Conservation (phyloP, 2,113 vertebrate genomes). For the Nyctereutes procyonoides region DNA sequence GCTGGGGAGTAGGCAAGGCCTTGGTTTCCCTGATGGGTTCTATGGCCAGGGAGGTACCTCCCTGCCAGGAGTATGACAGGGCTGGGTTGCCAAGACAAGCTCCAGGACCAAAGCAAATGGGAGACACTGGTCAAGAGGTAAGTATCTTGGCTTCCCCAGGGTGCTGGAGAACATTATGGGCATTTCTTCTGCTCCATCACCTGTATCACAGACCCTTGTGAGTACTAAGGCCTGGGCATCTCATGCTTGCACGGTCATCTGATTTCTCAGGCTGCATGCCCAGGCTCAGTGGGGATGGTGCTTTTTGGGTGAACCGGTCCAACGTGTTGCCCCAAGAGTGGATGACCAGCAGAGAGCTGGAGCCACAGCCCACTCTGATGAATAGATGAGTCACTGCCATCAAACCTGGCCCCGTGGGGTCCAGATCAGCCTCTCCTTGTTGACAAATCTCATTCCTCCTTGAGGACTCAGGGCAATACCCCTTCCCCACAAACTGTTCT, state of each 20-base stretch:
- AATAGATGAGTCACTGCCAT: too few species aligned
- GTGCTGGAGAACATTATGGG: neutral
- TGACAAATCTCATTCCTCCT: neutral
- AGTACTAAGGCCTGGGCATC: neutral
- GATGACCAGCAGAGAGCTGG: neutral
- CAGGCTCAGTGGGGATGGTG: neutral
- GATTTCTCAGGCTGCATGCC: neutral
- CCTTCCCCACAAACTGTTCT: neutral
- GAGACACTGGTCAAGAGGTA: neutral
- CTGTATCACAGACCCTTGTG: neutral
- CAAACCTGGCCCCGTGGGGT: neutral
- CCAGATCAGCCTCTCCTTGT: neutral
- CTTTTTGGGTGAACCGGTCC: neutral
- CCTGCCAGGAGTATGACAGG: neutral
- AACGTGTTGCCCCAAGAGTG: neutral
- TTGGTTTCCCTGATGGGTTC: neutral
- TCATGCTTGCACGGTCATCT: neutral
- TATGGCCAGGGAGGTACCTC: neutral
- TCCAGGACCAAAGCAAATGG: neutral
- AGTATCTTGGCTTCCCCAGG: neutral
- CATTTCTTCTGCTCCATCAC: neutral
- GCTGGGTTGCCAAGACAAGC: neutral
- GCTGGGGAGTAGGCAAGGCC: neutral
- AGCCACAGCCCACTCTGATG: fast-evolving
- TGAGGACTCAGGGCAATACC: neutral